Evolutionary conservation across 2,113 vertebrate species (phyloP).

Genomic region (Pelecanus crispus): DNA sequence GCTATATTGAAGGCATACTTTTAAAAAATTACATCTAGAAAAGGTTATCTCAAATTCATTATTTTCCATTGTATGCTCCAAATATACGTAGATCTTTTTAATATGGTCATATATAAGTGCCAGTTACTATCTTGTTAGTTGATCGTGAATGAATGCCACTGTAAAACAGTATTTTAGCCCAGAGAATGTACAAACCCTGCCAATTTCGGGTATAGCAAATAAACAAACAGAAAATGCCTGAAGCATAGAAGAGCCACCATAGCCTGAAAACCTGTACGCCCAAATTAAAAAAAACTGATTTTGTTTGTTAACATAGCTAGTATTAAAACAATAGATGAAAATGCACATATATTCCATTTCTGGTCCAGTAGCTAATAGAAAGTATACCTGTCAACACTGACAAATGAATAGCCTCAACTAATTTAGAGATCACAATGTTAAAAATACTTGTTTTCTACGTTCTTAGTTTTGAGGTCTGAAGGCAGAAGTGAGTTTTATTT

Average conservation of each 20-base stretch:
- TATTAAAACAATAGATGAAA: slow-evolving; percentile 30
- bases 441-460: neutral
- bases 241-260: neutral
- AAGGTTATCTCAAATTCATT: slow-evolving; percentile 54
- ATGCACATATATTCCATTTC: slow-evolving; percentile 22
- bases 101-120: slow-evolving; percentile 58
- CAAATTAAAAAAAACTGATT: neutral
- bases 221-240: neutral
- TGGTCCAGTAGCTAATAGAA: slow-evolving; percentile 60
- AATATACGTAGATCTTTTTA: slow-evolving; percentile 66
- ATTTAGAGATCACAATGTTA: slow-evolving; percentile 32
- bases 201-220: neutral
- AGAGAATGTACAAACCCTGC: neutral
- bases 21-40: slow-evolving; percentile 57
- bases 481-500: neutral
- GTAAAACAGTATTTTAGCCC: slow-evolving; percentile 38
- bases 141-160: slow-evolving; percentile 39
- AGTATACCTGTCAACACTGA: slow-evolving; percentile 51
- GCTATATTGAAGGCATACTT: slow-evolving; percentile 60
- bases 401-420: slow-evolving; percentile 58
- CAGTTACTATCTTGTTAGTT: slow-evolving; percentile 60
- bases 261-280: neutral
- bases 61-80: slow-evolving; percentile 44
- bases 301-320: slow-evolving; percentile 24
- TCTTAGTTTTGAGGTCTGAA: neutral